phyloP scores from a whole-genome alignment of 2,888 invertebrate genomes.

The Alentia gelatinosa region DNA sequence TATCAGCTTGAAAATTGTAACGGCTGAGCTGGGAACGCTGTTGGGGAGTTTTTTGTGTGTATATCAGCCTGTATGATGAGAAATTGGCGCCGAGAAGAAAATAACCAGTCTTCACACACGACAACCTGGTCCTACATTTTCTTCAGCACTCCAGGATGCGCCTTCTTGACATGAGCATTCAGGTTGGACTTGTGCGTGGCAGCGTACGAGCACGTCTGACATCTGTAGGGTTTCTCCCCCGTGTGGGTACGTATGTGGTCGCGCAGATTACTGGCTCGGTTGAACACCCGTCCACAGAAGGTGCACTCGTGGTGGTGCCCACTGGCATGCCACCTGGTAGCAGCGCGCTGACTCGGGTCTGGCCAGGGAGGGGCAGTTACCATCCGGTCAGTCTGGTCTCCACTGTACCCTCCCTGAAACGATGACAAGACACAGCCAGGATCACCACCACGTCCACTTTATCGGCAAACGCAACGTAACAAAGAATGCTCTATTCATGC shows the following conservation, averaged over 20 bases:
- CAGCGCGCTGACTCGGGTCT: neutral
- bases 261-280: neutral
- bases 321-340: neutral
- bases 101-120: too few species aligned
- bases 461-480: too few species aligned
- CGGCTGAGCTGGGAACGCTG: too few species aligned
- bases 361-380: neutral
- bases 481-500: too few species aligned
- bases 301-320: neutral
- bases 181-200: constrained; percentile 22
- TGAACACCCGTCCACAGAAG: neutral
- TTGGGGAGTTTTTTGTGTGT: too few species aligned
- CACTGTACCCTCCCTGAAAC: neutral
- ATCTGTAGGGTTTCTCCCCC: neutral
- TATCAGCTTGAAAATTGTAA: too few species aligned
- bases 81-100: too few species aligned
- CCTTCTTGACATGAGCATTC: neutral
- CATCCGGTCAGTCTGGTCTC: neutral
- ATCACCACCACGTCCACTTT: neutral
- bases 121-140: neutral
- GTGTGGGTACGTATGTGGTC: constrained; percentile 16
- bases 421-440: neutral
- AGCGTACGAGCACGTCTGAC: neutral
- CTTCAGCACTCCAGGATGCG: neutral
- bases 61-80: too few species aligned